Base-by-base conservation (phyloP, 2,888 invertebrate species). In the Leptodirus hochenwartii region DNA sequence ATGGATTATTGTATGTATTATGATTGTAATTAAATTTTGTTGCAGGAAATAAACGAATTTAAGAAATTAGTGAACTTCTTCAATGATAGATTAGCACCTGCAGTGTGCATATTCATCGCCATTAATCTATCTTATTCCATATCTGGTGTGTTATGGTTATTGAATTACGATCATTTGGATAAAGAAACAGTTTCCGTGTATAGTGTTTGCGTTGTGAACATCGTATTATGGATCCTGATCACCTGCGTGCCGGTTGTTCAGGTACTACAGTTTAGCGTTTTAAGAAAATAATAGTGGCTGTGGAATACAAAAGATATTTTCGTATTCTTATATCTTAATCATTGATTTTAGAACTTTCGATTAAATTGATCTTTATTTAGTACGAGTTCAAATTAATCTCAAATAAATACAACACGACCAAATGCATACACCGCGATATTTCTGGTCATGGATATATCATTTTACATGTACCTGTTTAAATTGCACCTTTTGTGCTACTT, bases 11-110 rank as follows among this genome's bases (percentile, higher is more conserved):
- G 15, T 15, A 17, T 15, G 15, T 4, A 24, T 9, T 9, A 24
- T 8, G n/a, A 14, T 16, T 9, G 17, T 5, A 20, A 12, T 17
- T 12, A 17, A 10, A 16, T 12, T 12, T 36, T 15, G 33, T 53
- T 55, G 22, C 46, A 79, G 78, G 80, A 81, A 59, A 69, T 82
- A 35, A 64, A 74, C 2, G 82, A 82, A 47, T 79, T 82, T 41
- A 70, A 70, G 35, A 81, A 81, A 45, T 56, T 82, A 32, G 51
- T 84, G 13, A 69, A 69, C 39, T 79, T 80, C 44, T 61, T 84
- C 25, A 85, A 85, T 50, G 65, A 73, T 38, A 71, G 77, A 46
- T 58, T 81, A 24, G 70, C 79, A 2, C 69, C 78, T 1, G 73
- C 79, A 2, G 74, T 82, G 4, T 78, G 78, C 44, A 61, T 82